Percentiles rank a stretch among this genome's conserved stretches.
phyloP scores from a whole-genome alignment of 2,797 vertebrate species.

The Enoplosus armatus region DNA sequence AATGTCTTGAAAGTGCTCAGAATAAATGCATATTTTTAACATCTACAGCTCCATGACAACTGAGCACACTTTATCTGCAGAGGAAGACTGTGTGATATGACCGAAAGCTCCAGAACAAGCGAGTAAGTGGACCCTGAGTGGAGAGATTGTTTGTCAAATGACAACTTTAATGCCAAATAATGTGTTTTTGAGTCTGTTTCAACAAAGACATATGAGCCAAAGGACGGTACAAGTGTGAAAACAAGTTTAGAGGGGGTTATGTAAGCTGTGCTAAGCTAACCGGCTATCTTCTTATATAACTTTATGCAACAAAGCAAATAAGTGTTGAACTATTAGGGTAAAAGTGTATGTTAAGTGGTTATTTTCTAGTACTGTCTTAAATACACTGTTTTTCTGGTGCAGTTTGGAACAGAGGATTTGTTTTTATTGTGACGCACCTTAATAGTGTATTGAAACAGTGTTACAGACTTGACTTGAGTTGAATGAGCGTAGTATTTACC shows the following conservation, averaged over 20 bases:
- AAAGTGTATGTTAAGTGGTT: too few species aligned
- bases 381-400: neutral
- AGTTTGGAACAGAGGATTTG: neutral
- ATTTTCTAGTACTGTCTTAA: neutral
- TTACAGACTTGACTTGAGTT: too few species aligned
- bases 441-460: neutral
- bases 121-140: neutral
- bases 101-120: neutral
- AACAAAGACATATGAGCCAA: too few species aligned
- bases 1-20: neutral
- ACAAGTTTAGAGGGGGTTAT: too few species aligned
- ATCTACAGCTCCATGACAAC: neutral
- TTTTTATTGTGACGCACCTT: neutral
- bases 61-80: neutral
- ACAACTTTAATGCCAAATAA: too few species aligned
- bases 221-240: too few species aligned
- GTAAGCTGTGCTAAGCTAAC: too few species aligned
- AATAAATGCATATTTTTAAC: neutral
- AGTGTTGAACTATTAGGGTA: neutral
- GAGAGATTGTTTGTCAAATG: neutral
- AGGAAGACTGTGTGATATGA: neutral
- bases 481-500: constrained; percentile 83
- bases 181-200: too few species aligned
- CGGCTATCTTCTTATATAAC: too few species aligned
- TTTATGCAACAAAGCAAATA: too few species aligned